Evolutionary conservation across 2,888 invertebrate species (phyloP), one percentile per base, ranked within the genome.

Genomic region (Marasmarcha lunaedactyla): DNA sequence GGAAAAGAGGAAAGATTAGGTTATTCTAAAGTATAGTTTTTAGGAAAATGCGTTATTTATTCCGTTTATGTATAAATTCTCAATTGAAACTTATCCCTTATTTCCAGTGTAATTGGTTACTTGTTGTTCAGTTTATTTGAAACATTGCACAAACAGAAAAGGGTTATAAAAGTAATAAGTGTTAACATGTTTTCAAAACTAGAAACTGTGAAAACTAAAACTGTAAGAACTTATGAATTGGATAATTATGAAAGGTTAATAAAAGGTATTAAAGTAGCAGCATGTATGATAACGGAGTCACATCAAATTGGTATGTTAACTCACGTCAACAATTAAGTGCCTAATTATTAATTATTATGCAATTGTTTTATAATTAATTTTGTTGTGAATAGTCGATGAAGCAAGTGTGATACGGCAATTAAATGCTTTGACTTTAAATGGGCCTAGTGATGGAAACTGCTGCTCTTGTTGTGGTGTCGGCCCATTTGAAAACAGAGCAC

Each of bases 271-370:
- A 81, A 78, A 61, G 84, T 87, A 36, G 85, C 88, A 42, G 79
- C 86, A 50, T 87, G 86, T 47, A 87, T 87, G 87, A 72, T 86
- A 36, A 79, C 83, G 1, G 85, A 86, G 49, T 73, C 86, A 9
- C 76, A 76, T 45, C 61, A 71, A 58, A 51, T 79, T 45, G 84
- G 86, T 85, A 63, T 71, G 79, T 63, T 4, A 12, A 25, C 9
- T 34, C 34, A 38, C 1, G 20, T 20, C 35, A 33, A 35, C 10
- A 36, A 15, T 9, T 38, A 34, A 11, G 12, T 38, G 33, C 20
- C 11, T 12, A 34, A 34, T 2, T 13, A 6, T 13, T 5, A 34
- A 34, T 5, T 34, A 6, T 34, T 12, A 4, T 30, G 30, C 30
- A 30, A 30, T 30, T 59, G 58, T 13, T 34, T 14, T 7, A 13